These are phyloP conservation scores for Helobdella robusta DNA, from an alignment of 2,888 invertebrate genomes.

Conservation along the genomic window DNA sequence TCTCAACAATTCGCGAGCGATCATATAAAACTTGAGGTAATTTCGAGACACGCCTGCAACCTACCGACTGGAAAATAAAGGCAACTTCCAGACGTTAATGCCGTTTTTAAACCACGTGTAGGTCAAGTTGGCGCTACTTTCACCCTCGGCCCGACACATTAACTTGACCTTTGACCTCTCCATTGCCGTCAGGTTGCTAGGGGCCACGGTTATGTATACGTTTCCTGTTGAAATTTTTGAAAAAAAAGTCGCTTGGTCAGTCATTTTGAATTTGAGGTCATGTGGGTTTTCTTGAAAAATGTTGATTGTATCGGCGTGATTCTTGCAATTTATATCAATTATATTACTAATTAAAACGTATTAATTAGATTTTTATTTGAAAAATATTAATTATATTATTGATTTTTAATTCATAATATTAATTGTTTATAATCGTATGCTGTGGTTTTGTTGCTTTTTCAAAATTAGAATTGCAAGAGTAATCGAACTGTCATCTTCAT, in stretches of 20 bases:
- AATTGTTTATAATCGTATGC: too few relatives aligned
- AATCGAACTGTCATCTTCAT: too few relatives aligned
- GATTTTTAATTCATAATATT: too few relatives aligned
- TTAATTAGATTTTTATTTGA: too few relatives aligned
- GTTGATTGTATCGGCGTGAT: background rate
- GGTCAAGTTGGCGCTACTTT: slow-evolving; percentile 73
- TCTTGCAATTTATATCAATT: background rate
- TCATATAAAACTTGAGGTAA: too few relatives aligned
- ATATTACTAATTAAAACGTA: background rate
- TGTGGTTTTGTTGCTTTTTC: too few relatives aligned
- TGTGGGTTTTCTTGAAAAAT: background rate
- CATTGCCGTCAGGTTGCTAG: slow-evolving; percentile 83
- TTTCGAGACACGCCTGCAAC: too few relatives aligned
- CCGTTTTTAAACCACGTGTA: slow-evolving; percentile 36
- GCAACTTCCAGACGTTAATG: slow-evolving; percentile 14
- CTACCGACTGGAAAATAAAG: too few relatives aligned
- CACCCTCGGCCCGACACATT: slow-evolving; percentile 74
- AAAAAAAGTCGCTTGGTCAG: background rate
- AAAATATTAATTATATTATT: too few relatives aligned
- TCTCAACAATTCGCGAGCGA: too few relatives aligned
- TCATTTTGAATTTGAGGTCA: background rate
- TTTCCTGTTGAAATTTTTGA: slow-evolving; percentile 61
- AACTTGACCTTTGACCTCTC: slow-evolving; percentile 90
- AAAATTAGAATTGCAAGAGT: too few relatives aligned
- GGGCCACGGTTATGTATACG: slow-evolving; percentile 88